Evolutionary conservation across 2,888 invertebrate genomes (phyloP).

Genomic region (Agrochola lota): DNA sequence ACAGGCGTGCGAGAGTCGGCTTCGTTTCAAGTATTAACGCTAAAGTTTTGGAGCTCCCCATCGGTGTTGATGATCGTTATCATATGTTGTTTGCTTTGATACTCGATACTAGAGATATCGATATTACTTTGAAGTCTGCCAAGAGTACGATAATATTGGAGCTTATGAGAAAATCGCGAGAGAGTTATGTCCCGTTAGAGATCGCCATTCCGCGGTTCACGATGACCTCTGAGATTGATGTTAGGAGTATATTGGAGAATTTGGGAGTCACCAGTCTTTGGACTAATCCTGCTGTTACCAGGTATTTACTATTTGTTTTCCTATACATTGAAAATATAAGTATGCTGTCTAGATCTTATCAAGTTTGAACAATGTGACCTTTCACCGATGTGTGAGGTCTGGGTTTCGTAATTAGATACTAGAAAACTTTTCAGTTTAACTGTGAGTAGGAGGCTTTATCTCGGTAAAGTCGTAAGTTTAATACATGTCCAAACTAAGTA

Average conservation of each 20-base stretch:
- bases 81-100: constrained; percentile 32
- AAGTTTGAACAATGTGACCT: neutral
- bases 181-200: constrained; percentile 43
- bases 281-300: constrained; percentile 39
- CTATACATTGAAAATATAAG: neutral
- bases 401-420: neutral
- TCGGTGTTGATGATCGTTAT: constrained; percentile 45
- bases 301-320: constrained; percentile 6
- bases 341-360: neutral
- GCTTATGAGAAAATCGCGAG: neutral
- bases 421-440: constrained; percentile 12
- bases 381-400: too few relatives aligned
- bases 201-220: constrained; percentile 50
- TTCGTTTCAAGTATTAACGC: constrained; percentile 19
- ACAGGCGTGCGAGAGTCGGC: constrained; percentile 13
- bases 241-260: constrained; percentile 32
- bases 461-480: neutral
- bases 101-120: neutral
- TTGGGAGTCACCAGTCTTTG: constrained; percentile 32
- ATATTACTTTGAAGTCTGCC: neutral
- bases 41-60: constrained; percentile 36
- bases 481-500: neutral
- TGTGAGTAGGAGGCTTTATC: neutral
- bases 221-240: constrained; percentile 35
- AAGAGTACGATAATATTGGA: constrained; percentile 27